Percentiles rank a stretch among this genome's conserved stretches.
phyloP scores from a whole-genome alignment of 2,113 vertebrate genomes.

The Elanoides forficatus region DNA sequence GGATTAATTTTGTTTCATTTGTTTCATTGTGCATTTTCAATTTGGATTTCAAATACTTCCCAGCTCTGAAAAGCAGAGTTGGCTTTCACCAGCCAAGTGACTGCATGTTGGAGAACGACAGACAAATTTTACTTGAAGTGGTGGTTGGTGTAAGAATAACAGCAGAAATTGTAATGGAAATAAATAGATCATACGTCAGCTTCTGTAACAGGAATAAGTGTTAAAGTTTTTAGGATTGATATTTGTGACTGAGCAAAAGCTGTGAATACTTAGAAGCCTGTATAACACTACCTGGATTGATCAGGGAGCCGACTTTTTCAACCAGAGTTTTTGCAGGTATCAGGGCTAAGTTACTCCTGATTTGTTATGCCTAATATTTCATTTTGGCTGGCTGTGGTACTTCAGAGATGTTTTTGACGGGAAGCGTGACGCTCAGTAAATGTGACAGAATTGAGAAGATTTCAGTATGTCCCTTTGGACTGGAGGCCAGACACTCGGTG shows the following conservation, averaged over 20 bases:
- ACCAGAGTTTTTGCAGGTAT: not conserved
- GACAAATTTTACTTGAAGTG: not conserved
- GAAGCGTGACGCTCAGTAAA: not conserved
- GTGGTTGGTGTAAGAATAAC: not conserved
- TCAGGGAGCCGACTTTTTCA: not conserved
- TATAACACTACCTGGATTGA: not conserved
- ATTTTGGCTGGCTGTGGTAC: not conserved
- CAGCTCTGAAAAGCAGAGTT: not conserved
- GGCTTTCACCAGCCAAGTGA: not conserved
- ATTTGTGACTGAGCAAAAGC: not conserved
- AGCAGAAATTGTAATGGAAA: not conserved
- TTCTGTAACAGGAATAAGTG: not conserved
- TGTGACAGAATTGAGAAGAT: not conserved
- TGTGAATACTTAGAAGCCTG: not conserved
- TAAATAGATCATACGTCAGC: not conserved
- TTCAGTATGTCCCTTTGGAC: not conserved
- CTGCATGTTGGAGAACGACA: accelerated
- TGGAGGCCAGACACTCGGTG: not conserved
- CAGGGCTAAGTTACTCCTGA: not conserved
- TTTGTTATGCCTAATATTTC: not conserved
- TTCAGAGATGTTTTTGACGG: not conserved
- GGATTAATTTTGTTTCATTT: not conserved
- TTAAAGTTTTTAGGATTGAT: not conserved
- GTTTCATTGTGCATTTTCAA: not conserved
- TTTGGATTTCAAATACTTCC: not conserved